These are phyloP conservation scores for Anneissia japonica DNA, from an alignment of 35 echinoderm and acorn worm genomes.

Conservation along the genomic window DNA sequence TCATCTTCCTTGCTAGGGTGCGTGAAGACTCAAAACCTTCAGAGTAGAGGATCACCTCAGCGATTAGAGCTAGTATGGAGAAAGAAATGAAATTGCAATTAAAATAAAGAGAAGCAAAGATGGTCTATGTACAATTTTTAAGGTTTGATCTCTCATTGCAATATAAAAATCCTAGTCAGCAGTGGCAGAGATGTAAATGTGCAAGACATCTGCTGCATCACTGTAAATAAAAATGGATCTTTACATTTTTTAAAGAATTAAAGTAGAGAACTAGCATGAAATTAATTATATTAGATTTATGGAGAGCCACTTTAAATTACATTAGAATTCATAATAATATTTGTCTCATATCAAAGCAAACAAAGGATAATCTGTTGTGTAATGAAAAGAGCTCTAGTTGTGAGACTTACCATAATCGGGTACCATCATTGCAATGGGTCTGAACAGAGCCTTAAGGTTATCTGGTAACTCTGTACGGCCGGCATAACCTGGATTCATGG, in stretches of 20 bases:
- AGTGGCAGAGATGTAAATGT: too few species aligned
- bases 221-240: too few species aligned
- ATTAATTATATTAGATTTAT: neutral
- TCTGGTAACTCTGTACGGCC: constrained; percentile 93
- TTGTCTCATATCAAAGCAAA: too few species aligned
- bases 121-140: too few species aligned
- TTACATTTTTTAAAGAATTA: too few species aligned
- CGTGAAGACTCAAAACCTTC: constrained; percentile 85
- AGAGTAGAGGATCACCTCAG: constrained; percentile 90
- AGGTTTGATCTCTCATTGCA: too few species aligned
- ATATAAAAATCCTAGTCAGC: too few species aligned
- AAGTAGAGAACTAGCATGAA: too few species aligned
- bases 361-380: too few species aligned
- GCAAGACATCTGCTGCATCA: too few species aligned
- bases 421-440: constrained; percentile 96
- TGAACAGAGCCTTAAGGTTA: constrained; percentile 91
- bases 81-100: neutral
- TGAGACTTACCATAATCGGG: constrained; percentile 93
- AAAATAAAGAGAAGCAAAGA: neutral
- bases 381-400: too few species aligned
- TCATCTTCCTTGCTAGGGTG: constrained; percentile 90
- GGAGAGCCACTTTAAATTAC: neutral
- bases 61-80: constrained; percentile 67
- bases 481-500: constrained; percentile 97
- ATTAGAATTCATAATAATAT: neutral